phyloP scores from a whole-genome alignment of 2,797 vertebrate genomes.

The Tokudaia tokunoshimensis region DNA sequence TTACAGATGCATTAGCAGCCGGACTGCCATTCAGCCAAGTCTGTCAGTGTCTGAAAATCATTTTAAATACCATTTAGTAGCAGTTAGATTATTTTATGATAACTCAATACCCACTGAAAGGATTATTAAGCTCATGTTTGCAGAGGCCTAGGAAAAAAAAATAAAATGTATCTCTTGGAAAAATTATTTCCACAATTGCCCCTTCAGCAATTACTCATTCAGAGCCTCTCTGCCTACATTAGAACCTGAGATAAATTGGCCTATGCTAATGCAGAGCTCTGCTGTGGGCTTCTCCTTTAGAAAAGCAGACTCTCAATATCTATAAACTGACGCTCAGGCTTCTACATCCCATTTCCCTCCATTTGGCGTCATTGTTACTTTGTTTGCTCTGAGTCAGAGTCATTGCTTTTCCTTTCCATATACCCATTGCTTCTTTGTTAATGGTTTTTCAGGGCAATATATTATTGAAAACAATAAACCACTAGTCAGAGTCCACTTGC shows the following conservation, averaged over 20 bases:
- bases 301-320: constrained; percentile 71
- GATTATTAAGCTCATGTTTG: constrained; percentile 81
- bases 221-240: constrained; percentile 67
- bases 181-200: constrained; percentile 67
- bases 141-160: constrained; percentile 75
- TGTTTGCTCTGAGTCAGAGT: constrained; percentile 71
- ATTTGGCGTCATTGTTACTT: constrained; percentile 63
- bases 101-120: constrained; percentile 71
- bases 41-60: constrained; percentile 71
- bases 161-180: constrained; percentile 74
- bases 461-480: constrained; percentile 77
- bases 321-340: neutral
- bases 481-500: constrained; percentile 31
- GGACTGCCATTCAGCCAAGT: constrained; percentile 66
- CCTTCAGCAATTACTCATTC: constrained; percentile 75
- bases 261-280: constrained; percentile 58
- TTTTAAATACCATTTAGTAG: constrained; percentile 82
- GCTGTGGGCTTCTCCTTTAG: constrained; percentile 63
- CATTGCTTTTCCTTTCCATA: constrained; percentile 80
- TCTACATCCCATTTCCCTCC: constrained; percentile 65
- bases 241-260: constrained; percentile 73
- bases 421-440: constrained; percentile 75
- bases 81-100: constrained; percentile 81
- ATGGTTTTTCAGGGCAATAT: constrained; percentile 66
- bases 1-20: constrained; percentile 71